Percentiles rank a stretch among this genome's conserved stretches.
Conservation (phyloP, 2,113 vertebrate genomes). For the Apaloderma vittatum region DNA sequence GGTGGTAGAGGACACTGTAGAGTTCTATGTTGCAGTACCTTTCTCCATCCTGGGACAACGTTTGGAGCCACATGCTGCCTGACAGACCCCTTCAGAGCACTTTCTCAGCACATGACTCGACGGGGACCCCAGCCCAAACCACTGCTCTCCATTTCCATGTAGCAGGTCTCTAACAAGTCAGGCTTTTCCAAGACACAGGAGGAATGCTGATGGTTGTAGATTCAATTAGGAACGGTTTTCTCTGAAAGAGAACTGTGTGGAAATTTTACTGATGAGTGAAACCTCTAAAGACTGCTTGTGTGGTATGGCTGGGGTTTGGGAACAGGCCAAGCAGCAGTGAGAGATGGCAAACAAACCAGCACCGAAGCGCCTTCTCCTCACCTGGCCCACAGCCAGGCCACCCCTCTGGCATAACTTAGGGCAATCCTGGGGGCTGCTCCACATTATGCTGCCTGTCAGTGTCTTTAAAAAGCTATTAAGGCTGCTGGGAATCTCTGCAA, state of each 20-base stretch:
- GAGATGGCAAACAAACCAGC: neutral
- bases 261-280: neutral
- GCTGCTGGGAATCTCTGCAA: neutral
- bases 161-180: neutral
- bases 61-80: neutral
- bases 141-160: neutral
- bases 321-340: neutral
- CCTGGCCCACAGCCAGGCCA: neutral
- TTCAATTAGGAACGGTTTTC: constrained; percentile 1
- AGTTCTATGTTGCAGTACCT: neutral
- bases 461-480: constrained; percentile 36
- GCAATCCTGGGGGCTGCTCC: neutral
- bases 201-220: neutral
- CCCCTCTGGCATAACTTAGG: neutral
- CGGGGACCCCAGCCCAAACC: neutral
- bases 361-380: neutral
- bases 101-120: neutral
- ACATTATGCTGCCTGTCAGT: constrained; percentile 37
- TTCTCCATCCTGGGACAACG: neutral
- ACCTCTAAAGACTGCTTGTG: constrained; percentile 1
- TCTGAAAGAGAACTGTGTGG: neutral
- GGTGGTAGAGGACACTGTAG: neutral
- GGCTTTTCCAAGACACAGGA: neutral
- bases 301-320: neutral
- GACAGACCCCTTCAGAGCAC: neutral